Base-by-base conservation (phyloP, 2,888 invertebrate species). In the Andrena bicolor region DNA sequence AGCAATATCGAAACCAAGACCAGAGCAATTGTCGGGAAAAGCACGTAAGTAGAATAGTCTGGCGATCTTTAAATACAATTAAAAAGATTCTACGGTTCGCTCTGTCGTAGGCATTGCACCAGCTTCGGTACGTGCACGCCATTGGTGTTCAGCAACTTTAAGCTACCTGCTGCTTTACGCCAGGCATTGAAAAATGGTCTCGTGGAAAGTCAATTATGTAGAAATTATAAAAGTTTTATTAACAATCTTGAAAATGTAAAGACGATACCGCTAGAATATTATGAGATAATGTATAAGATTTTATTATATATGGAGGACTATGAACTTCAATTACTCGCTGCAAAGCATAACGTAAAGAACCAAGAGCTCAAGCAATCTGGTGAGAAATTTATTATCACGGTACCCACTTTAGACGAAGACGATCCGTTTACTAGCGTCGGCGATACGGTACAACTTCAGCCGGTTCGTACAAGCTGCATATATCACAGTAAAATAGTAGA, bases 291-390 rank as follows among this genome's bases (percentile, higher is more conserved):
- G 41, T 85, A 89, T 81, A 90, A 89, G 77, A 77, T 91, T 30
- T 72, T 90, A 13, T 72, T 91, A n/a, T 90, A 89, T 35, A 41
- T 91, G 6, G 89, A 90, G 66, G 70, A 88, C 4, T 70, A 87
- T 80, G 82, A 87, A 30, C 23, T 70, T 60, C 58, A 65, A 30
- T 6, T 63, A 1, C 63, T 85, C 32, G 72, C 85, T 63, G 64
- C 23, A 10, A 48, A 74, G 13, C 78, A 82, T 4, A 83, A 76
- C 60, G 64, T 89, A 23, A 60, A 7, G 49, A 68, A 69, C 5
- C 74, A 84, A n/a, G 32, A 2, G 16, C 69, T 91, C 5, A n/a
- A 51, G 20, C 1, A 8, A 23, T 35, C 0, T 16, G 23, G 28
- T 0, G 2, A 79, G 0, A 71, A 23, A 20, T 80, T 88, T 63